Conservation (phyloP, 2,797 vertebrate genomes). For the Onychomys leucogaster region DNA sequence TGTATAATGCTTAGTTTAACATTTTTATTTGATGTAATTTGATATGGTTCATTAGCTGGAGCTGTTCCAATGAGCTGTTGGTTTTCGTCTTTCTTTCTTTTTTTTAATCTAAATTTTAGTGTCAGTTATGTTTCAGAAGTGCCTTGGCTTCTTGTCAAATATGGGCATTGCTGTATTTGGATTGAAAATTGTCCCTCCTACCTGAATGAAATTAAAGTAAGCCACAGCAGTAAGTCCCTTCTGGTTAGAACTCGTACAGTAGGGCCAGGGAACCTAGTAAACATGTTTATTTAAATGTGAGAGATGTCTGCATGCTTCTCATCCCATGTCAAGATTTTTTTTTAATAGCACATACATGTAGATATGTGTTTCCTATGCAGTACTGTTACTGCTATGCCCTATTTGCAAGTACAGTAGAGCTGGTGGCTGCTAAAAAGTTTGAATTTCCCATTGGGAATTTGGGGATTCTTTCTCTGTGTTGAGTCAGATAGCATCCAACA, state of each 20-base stretch:
- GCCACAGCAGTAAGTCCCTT: background rate
- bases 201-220: conserved; percentile 38
- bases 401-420: conserved; percentile 43
- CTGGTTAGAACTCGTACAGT: conserved; percentile 15
- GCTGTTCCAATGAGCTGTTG: conserved; percentile 30
- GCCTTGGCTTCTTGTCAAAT: conserved; percentile 62
- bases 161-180: conserved; percentile 48
- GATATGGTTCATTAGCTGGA: conserved; percentile 61
- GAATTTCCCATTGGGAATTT: conserved; percentile 32
- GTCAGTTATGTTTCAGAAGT: conserved; percentile 48
- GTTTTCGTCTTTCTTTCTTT: background rate
- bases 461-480: conserved; percentile 59
- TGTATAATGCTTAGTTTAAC: conserved; percentile 59
- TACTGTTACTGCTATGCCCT: conserved; percentile 57
- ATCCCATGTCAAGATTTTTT: conserved; percentile 64
- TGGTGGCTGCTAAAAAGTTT: conserved; percentile 21
- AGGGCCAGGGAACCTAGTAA: conserved; percentile 59
- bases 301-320: conserved; percentile 49
- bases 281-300: conserved; percentile 67
- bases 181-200: background rate
- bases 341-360: conserved; percentile 65
- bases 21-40: conserved; percentile 68
- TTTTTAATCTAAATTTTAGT: background rate
- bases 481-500: conserved; percentile 41
- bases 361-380: conserved; percentile 24